Conservation (phyloP, 2,113 vertebrate genomes). For the Phrynocephalus versicolor region DNA sequence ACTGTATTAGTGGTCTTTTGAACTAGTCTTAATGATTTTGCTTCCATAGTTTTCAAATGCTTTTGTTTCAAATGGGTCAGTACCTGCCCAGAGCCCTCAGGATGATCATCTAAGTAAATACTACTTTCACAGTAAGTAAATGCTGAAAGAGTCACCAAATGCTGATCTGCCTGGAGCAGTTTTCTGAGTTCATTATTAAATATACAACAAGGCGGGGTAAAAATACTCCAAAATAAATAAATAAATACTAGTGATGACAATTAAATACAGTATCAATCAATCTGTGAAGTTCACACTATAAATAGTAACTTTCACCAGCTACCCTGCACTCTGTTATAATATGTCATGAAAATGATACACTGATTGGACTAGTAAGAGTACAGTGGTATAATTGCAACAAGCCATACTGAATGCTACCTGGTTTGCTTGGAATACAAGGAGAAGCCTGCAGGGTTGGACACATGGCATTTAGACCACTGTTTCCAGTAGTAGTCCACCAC, state of each 20-base stretch:
- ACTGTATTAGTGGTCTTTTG: not conserved
- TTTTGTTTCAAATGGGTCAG: slow-evolving; percentile 2
- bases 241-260: not conserved
- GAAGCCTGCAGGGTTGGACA: not conserved
- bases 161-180: not conserved
- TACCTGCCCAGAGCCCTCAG: not conserved
- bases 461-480: not conserved
- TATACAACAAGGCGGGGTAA: not conserved
- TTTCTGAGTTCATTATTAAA: slow-evolving; percentile 9
- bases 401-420: not conserved
- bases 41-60: slow-evolving; percentile 10
- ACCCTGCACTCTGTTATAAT: not conserved
- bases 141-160: slow-evolving; percentile 1
- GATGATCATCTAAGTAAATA: slow-evolving; percentile 1
- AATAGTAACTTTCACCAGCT: not conserved
- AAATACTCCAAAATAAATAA: too few relatives aligned
- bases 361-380: not conserved
- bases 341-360: not conserved
- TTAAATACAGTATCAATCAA: not conserved
- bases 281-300: not conserved
- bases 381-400: not conserved
- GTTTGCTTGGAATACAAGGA: not conserved
- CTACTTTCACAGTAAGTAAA: not conserved
- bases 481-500: not conserved
- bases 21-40: not conserved